These are phyloP conservation scores for Podargus strigoides DNA, from an alignment of 2,797 vertebrate genomes.

Conservation along the genomic window DNA sequence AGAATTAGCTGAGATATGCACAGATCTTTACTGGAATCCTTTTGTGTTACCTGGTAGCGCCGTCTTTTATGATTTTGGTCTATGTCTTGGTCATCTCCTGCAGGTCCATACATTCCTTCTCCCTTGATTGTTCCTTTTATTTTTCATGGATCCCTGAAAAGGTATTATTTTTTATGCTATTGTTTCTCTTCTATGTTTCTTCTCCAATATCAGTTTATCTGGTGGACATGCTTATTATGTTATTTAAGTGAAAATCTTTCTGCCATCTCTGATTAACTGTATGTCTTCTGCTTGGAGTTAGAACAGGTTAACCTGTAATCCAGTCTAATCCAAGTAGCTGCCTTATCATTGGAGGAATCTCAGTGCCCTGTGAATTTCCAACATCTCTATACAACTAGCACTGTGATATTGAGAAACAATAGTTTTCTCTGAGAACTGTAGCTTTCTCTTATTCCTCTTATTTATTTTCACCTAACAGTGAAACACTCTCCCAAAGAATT, in stretches of 20 bases:
- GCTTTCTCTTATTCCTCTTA: neutral
- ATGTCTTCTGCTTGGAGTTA: neutral
- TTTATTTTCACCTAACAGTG: neutral
- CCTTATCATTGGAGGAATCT: neutral
- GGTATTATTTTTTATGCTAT: neutral
- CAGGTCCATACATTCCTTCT: neutral
- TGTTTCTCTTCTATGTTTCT: neutral
- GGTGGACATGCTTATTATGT: neutral
- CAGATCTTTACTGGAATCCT: neutral
- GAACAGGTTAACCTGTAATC: neutral
- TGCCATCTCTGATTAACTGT: neutral
- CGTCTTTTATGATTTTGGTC: neutral
- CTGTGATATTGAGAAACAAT: neutral
- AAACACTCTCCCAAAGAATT: neutral
- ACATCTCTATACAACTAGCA: neutral
- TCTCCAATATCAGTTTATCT: neutral
- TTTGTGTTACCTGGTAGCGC: neutral
- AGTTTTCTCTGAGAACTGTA: neutral
- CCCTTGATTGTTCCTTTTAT: neutral
- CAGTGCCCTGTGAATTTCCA: neutral
- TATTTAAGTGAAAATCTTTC: neutral
- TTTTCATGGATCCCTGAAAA: neutral
- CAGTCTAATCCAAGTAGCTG: neutral
- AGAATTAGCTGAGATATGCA: neutral
- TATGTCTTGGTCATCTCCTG: neutral